Evolutionary conservation across 2,113 vertebrate species (phyloP).

Genomic region (Peucedramus taeniatus): DNA sequence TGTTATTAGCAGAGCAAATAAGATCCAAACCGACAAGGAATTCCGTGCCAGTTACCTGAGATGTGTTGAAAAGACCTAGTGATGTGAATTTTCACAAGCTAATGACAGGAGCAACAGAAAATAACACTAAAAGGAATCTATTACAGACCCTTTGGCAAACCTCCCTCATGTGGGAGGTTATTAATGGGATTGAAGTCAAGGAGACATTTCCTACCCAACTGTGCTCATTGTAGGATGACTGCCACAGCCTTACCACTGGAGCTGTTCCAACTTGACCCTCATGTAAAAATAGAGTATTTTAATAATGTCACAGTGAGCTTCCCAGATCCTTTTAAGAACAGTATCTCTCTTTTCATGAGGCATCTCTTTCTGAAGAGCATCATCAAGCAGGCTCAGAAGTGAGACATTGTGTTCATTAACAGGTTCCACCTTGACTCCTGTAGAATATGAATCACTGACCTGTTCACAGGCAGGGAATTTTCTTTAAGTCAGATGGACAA

Average conservation of each 20-base stretch:
- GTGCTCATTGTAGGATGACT: background rate
- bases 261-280: background rate
- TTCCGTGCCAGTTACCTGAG: background rate
- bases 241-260: background rate
- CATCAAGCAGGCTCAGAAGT: background rate
- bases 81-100: background rate
- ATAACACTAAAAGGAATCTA: background rate
- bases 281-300: conserved; percentile 32
- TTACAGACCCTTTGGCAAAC: background rate
- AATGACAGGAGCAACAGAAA: conserved; percentile 32
- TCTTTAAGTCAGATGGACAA: conserved; percentile 8
- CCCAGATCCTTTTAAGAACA: conserved; percentile 14
- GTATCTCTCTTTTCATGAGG: background rate
- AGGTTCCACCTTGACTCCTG: conserved; percentile 19
- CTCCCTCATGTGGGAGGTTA: background rate
- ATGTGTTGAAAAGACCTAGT: background rate
- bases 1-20: background rate
- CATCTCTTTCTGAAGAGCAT: background rate
- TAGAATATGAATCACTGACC: background rate
- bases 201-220: background rate
- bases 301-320: conserved; percentile 28
- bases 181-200: conserved; percentile 47
- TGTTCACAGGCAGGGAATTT: conserved; percentile 6
- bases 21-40: background rate
- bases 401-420: conserved; percentile 5